These are phyloP conservation scores for Colistium nudipinnis DNA, from an alignment of 2,113 vertebrate genomes.

Conservation along the genomic window DNA sequence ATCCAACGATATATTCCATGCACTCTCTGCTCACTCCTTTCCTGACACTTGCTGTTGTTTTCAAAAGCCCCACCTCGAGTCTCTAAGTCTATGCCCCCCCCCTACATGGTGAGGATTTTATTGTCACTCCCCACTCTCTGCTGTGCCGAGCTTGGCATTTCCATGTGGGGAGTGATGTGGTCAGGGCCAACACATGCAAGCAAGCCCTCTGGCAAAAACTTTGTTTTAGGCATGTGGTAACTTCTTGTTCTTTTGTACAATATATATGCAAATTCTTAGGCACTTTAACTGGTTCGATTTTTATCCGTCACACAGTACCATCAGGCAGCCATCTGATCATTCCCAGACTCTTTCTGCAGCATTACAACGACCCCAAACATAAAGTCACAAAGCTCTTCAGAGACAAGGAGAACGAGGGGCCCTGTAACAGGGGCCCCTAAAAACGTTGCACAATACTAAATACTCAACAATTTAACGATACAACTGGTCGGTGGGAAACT, in stretches of 20 bases:
- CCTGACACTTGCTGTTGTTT: not conserved
- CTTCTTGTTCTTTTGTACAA: not conserved
- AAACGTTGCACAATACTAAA: not conserved
- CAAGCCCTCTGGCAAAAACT: not conserved
- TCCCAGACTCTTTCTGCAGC: not conserved
- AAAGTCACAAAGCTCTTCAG: not conserved
- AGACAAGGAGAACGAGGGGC: not conserved
- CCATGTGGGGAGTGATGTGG: conserved; percentile 5
- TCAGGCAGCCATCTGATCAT: not conserved
- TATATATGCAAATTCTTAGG: not conserved
- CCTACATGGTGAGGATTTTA: conserved; percentile 14
- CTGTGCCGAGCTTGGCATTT: conserved; percentile 2
- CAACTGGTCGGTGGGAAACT: too few species aligned
- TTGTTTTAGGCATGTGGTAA: not conserved
- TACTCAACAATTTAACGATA: too few species aligned
- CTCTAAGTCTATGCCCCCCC: not conserved
- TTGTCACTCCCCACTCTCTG: not conserved
- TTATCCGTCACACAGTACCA: not conserved
- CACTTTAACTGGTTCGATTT: not conserved
- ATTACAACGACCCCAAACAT: not conserved
- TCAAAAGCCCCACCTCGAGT: not conserved
- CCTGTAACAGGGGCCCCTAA: not conserved
- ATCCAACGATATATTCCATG: not conserved
- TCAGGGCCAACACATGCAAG: not conserved
- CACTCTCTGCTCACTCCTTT: not conserved